Evolutionary conservation across 2,797 vertebrate genomes (phyloP).

Genomic region (Adelosebastes latens): DNA sequence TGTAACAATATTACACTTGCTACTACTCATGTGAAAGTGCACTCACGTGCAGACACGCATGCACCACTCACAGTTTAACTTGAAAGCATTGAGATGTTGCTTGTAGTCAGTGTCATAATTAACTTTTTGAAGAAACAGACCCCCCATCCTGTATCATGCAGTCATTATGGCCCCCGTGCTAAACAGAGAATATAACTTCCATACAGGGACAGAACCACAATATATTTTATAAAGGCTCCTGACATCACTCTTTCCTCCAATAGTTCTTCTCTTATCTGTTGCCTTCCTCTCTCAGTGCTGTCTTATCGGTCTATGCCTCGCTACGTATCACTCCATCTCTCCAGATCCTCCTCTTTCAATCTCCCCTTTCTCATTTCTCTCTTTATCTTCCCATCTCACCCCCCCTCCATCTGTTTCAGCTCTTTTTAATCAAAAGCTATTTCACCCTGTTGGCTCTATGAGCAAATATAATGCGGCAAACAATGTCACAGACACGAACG

Average conservation of each 20-base stretch:
- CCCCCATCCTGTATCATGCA: neutral
- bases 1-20: neutral
- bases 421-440: constrained; percentile 70
- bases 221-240: constrained; percentile 36
- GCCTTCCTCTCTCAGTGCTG: constrained; percentile 42
- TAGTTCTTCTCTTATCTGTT: constrained; percentile 58
- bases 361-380: constrained; percentile 59
- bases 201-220: neutral
- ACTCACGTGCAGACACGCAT: neutral
- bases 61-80: neutral
- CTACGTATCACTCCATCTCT: constrained; percentile 67
- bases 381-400: constrained; percentile 55
- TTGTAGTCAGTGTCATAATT: neutral
- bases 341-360: constrained; percentile 64
- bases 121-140: neutral
- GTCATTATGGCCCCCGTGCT: neutral
- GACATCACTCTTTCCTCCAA: constrained; percentile 29
- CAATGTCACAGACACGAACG: constrained; percentile 24
- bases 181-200: constrained; percentile 20
- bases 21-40: neutral
- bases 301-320: constrained; percentile 57
- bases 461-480: constrained; percentile 57
- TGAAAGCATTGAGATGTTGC: neutral
- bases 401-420: constrained; percentile 45
- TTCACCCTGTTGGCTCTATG: constrained; percentile 50